A percentile compares a stretch with the other conserved stretches of the same genome.
Conservation (phyloP, 2,113 vertebrate species). For the Eulemur rufifrons region DNA sequence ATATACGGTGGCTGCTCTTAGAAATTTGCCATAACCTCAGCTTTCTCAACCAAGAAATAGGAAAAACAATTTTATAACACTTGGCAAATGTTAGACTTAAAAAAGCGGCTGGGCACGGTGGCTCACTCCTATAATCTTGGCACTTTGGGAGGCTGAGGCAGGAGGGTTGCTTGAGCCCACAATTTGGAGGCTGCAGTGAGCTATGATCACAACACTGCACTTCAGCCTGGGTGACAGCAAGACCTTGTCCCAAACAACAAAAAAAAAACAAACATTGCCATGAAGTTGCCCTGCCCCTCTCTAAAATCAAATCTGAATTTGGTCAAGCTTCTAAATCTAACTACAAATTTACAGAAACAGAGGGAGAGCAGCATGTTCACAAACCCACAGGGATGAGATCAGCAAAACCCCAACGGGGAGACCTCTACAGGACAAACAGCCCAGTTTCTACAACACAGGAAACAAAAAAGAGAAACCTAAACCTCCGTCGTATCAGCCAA, state of each 20-base stretch:
- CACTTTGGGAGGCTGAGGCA: no score
- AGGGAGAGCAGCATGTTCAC: neutral
- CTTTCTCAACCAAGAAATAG: neutral
- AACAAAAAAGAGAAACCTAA: neutral
- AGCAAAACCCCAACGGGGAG: neutral
- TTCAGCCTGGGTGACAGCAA: no score
- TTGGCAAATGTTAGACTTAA: neutral
- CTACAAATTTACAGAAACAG: neutral
- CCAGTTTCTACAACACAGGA: neutral
- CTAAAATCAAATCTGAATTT: neutral
- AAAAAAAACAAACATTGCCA: no score
- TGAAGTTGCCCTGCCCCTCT: neutral
- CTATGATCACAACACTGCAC: no score
- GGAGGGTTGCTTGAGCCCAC: no score
- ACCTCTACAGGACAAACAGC: neutral
- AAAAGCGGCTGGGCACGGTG: neutral
- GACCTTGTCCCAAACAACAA: no score
- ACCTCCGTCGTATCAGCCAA: fast-evolving
- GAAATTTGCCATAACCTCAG: neutral
- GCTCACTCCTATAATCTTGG: no score
- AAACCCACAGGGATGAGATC: neutral
- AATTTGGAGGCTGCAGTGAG: no score
- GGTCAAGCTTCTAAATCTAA: neutral
- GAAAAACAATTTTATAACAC: neutral
- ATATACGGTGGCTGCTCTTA: neutral